Evolutionary conservation across 2,113 vertebrate genomes (phyloP).

Genomic region (Scalopus aquaticus): DNA sequence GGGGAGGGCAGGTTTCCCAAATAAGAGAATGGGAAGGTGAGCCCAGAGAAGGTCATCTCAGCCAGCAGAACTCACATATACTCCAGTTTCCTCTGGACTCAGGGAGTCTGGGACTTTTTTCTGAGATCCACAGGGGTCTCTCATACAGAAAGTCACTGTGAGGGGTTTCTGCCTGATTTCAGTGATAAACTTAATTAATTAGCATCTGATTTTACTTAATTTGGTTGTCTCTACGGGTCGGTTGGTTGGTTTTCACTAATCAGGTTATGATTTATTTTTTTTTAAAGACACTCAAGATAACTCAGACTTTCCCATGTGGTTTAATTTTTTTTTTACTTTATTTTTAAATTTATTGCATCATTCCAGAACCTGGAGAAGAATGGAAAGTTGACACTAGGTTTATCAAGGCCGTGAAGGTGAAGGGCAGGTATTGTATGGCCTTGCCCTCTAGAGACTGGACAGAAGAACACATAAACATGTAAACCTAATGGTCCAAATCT

Average conservation of each 20-base stretch:
- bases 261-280: not conserved
- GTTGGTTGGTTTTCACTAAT: not conserved
- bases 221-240: not conserved
- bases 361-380: not conserved
- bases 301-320: not conserved
- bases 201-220: not conserved
- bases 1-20: not conserved
- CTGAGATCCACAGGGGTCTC: not conserved
- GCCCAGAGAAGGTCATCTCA: not conserved
- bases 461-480: not conserved
- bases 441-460: not conserved
- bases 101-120: not conserved
- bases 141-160: not conserved
- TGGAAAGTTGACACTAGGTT: not conserved
- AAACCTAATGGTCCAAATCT: not conserved
- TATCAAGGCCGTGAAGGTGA: not conserved
- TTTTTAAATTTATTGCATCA: not conserved
- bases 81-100: not conserved
- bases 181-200: not conserved
- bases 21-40: not conserved
- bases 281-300: not conserved
- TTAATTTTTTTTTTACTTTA: not conserved
- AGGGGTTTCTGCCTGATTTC: not conserved
- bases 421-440: not conserved
- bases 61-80: not conserved